Percentiles rank a stretch among this genome's conserved stretches.
These are phyloP conservation scores for Doryteuthis pealeii DNA, from an alignment of 1,140 invertebrate species.

Conservation along the genomic window DNA sequence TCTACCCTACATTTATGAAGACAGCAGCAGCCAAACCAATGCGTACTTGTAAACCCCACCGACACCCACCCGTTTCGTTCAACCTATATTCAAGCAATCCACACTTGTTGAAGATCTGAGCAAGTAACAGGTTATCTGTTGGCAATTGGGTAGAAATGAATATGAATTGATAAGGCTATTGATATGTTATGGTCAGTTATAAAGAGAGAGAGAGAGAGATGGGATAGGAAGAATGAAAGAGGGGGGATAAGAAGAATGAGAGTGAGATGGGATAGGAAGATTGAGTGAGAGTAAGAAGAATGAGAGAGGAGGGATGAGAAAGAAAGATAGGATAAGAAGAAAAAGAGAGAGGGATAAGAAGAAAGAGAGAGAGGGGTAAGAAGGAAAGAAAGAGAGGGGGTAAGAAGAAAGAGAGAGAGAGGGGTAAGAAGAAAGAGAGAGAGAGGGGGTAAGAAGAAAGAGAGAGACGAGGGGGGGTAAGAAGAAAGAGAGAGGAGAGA, in stretches of 20 bases:
- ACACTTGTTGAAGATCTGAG: too few relatives aligned
- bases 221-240: neutral
- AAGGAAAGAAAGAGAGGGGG: neutral
- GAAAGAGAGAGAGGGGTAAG: neutral
- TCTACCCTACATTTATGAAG: too few relatives aligned
- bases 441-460: neutral
- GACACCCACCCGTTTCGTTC: too few relatives aligned
- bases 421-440: neutral
- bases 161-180: too few relatives aligned
- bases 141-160: too few relatives aligned
- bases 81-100: too few relatives aligned
- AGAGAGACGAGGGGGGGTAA: neutral
- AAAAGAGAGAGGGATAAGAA: neutral
- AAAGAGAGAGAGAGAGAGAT: constrained; percentile 9
- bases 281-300: constrained; percentile 2
- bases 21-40: too few relatives aligned
- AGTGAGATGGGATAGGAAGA: neutral
- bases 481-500: neutral
- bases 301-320: neutral
- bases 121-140: too few relatives aligned
- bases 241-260: neutral
- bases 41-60: too few relatives aligned
- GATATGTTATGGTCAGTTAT: too few relatives aligned
- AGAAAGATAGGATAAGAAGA: neutral
- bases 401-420: neutral